Base-by-base conservation (phyloP, 2,797 vertebrate genomes). In the Distichodus sexfasciatus region DNA sequence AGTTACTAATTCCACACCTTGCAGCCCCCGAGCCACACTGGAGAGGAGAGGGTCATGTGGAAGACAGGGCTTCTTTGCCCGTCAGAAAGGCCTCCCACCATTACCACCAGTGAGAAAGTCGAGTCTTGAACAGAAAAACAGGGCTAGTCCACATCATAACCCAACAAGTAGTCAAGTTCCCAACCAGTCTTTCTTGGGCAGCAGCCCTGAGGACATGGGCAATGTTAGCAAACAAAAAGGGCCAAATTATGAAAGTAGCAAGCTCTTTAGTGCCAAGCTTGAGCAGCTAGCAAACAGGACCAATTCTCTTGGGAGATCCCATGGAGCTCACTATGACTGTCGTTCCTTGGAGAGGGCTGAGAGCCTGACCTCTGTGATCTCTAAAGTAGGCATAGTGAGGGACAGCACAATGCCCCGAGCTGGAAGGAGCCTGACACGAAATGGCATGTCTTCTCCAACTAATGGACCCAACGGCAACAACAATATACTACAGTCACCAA, bases 31-130 rank as follows among this genome's bases (percentile, higher is more conserved):
- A 28, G 82, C 89, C 24, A 92, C 92, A n/a, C 91, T 95, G 28
- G 97, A 98, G 77, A 91, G 90, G 46, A 92, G 92, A 72, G 86
- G 91, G 19, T 92, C 88, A 0, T 93, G 87, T 1, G 94, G 93
- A 24, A 96, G 93, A 77, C 94, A 92, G 17, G 87, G 93, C 15
- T 86, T 95, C 74, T 91, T 95, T 54, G 86, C 93, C 61, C 92
- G 95, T 64, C 95, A 93, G 69, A 98, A 94, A 62, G 97, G 93
- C 57, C 93, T 90, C 0, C 97, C 97, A 6, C 97, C 97, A 0
- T 81, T 97, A 55, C 97, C 97, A 8, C 97, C 97, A 0, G 86
- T 99, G 35, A 90, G 97, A 7, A 99, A 98, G 83, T 99, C 97
- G 48, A 99, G 97, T 82, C 84, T 99, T 41, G 97, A 99, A 77